Base-by-base conservation (phyloP, 2,888 invertebrate species). In the Stenolophus ochropezus region DNA sequence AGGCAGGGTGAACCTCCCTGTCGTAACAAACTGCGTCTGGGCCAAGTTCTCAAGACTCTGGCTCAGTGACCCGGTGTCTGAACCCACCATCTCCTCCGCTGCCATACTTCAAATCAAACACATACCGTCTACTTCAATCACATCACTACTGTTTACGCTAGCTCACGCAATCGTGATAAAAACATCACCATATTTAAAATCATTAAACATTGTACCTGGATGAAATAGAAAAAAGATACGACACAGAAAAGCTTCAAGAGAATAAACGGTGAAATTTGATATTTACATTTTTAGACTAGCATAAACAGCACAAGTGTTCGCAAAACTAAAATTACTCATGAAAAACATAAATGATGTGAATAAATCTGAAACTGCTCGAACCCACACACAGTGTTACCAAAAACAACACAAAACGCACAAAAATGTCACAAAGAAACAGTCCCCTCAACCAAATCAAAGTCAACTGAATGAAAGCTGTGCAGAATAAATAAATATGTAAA, bases 1-100 rank as follows among this genome's bases (percentile, higher is more conserved):
- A 87, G 93, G 93, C 91, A 93, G 91, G 87, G 93, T 93, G 91
- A 93, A 93, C 90, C 93, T 92, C 85, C 93, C 93, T 86, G 92
- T 92, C 93, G 90, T 92, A 91, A 89, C 89, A 89, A 87, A 91
- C 90, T 87, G 89, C 89, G 90, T 92, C 91, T 89, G 92, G 89
- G 89, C 92, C 92, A 91, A 92, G 91, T 90, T 90, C 88, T 90
- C 90, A 88, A 90, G 89, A 88, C 90, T 90, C 87, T 90, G 89
- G 89, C 90, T 90, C 89, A 90, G 89, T 88, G 86, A 85, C 84
- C 84, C 83, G 47, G 80, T 80, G 56, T 80, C 80, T 73, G 80
- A 80, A 23, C 73, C 73, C 71, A 58, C 80, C 69, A 71, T 71
- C 80, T 80, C 80, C 79, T 79, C 79, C 56, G 80, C 47, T 14